Conservation (phyloP, 2,113 vertebrate genomes). For the Periophthalmus modestus region DNA sequence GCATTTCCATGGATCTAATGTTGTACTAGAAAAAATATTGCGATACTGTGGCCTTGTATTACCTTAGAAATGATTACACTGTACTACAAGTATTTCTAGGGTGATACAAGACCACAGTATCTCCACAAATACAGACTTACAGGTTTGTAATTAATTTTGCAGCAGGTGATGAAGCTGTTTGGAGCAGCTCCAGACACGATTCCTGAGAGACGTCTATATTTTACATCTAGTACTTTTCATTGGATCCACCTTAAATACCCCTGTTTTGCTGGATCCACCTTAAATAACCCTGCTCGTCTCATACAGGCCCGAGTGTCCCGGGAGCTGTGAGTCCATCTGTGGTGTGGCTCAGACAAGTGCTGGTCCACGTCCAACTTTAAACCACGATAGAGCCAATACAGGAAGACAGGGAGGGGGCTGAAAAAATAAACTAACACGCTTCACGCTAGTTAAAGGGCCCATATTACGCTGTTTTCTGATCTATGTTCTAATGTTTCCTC, state of each 20-base stretch:
- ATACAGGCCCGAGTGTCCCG: neutral
- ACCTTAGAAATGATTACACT: neutral
- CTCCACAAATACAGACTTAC: neutral
- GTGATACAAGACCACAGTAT: neutral
- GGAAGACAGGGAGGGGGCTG: neutral
- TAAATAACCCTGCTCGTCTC: constrained; percentile 5
- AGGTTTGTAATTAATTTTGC: neutral
- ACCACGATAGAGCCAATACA: neutral
- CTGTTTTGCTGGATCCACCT: neutral
- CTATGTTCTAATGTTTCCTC: too few relatives aligned
- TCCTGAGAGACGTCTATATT: neutral
- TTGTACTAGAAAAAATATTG: too few relatives aligned
- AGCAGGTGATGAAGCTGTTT: neutral
- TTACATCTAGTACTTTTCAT: neutral
- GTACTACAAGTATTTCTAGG: neutral
- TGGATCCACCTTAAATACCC: neutral
- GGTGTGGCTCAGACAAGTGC: constrained; percentile 2
- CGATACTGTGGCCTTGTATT: neutral
- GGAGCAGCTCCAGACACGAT: neutral
- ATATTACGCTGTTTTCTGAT: too few relatives aligned
- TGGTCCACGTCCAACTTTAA: neutral
- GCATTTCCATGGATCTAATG: too few relatives aligned
- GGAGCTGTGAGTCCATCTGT: constrained; percentile 3
- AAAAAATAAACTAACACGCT: neutral
- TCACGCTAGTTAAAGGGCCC: too few relatives aligned